Evolutionary conservation across 2,888 invertebrate species (phyloP).

Genomic region (Phaonia tiefii): DNA sequence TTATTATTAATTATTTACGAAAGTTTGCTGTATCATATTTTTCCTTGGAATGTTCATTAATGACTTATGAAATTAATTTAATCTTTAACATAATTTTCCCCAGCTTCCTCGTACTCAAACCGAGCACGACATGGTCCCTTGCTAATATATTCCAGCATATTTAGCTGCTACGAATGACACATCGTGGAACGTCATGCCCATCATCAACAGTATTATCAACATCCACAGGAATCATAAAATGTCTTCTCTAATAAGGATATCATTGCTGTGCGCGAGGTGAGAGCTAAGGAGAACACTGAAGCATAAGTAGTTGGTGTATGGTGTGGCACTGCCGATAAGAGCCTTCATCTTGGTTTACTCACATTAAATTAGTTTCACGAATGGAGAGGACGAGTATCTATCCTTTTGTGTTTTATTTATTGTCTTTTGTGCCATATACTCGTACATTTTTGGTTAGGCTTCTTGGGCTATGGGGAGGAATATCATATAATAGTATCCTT

Average conservation of each 20-base stretch:
- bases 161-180: slow-evolving; percentile 56
- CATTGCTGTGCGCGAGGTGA: neutral
- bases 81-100: neutral
- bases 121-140: too few relatives aligned
- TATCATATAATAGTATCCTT: neutral
- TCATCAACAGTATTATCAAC: slow-evolving; percentile 8
- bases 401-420: neutral
- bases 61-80: slow-evolving; percentile 12
- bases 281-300: neutral
- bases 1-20: too few relatives aligned
- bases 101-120: neutral
- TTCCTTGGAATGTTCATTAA: too few relatives aligned
- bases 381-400: neutral
- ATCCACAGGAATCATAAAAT: neutral
- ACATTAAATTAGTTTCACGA: slow-evolving; percentile 17
- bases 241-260: neutral
- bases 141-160: slow-evolving; percentile 44
- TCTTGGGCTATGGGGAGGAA: too few relatives aligned
- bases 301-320: slow-evolving; percentile 4
- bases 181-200: slow-evolving; percentile 40
- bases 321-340: neutral
- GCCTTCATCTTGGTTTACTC: neutral
- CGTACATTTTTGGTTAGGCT: too few relatives aligned
- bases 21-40: too few relatives aligned
- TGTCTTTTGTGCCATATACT: neutral